Evolutionary conservation across 2,113 vertebrate genomes (phyloP).

Genomic region (Platichthys flesus): DNA sequence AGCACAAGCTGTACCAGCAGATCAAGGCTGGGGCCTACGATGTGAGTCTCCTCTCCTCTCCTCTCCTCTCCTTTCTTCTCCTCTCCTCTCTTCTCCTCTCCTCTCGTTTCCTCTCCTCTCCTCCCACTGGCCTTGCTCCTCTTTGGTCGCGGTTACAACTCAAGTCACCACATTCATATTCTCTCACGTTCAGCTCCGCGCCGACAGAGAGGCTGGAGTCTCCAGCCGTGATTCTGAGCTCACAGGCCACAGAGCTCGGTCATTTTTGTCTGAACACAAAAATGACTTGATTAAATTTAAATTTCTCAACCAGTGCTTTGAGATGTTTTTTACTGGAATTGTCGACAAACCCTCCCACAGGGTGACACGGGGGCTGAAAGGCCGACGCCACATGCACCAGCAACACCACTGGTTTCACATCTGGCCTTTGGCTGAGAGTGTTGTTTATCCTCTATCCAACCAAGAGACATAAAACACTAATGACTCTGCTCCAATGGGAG

Average conservation of each 20-base stretch:
- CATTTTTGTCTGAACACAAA: no score
- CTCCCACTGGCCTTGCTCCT: slow-evolving; percentile 43
- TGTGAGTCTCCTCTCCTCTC: slow-evolving; percentile 80
- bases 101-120: slow-evolving; percentile 4
- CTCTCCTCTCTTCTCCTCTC: slow-evolving; percentile 15
- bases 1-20: slow-evolving; percentile 98
- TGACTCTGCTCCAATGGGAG: no score
- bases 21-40: slow-evolving; percentile 98
- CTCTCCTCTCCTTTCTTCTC: slow-evolving; percentile 15
- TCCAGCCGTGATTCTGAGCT: slow-evolving; percentile 45
- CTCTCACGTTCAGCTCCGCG: slow-evolving; percentile 26
- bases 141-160: slow-evolving; percentile 63
- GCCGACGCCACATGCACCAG: no score
- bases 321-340: no score
- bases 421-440: no score
- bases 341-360: no score
- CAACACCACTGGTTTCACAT: no score
- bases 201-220: neutral
- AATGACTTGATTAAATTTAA: no score
- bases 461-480: no score
- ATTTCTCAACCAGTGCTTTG: no score
- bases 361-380: no score
- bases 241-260: neutral
- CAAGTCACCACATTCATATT: slow-evolving; percentile 67
- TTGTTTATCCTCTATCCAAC: no score